Evolutionary conservation across 2,888 invertebrate species (phyloP), one percentile per base, ranked within the genome.

Genomic region (Smittia aterrima): DNA sequence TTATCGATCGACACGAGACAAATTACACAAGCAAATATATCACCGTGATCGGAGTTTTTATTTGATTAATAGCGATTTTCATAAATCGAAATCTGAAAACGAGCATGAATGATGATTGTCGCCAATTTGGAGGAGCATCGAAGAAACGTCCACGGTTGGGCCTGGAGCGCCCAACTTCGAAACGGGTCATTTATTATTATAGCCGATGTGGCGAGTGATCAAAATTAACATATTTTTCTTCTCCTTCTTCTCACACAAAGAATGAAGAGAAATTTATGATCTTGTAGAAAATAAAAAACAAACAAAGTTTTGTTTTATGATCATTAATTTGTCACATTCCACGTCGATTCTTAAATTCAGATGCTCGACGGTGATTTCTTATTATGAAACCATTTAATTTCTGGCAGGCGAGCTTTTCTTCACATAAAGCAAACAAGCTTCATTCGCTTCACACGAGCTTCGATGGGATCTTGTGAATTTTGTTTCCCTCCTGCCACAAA

Each of bases 251-350:
- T 38, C 38, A 18, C 20, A 27, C 66, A 32, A 32, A 1, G 11
- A 1, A 38, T 1, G 66, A 58, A n/a, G 22, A 1, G 38, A 67
- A 47, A 67, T 67, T 41, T 47, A 67, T 67, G 41, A 41, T 67
- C 47, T 20, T 67, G 41, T 67, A 40, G 22, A 41, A 41, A 41
- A 67, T 24, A 67, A 66, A 38, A 66, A 66, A 67, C 67, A 67
- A 67, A 67, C 67, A 67, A 67, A 41, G 13, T 67, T 47, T 67
- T 22, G 41, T 67, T 40, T 67, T 67, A 67, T 41, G 67, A 67
- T 67, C 67, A 67, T 67, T 67, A 67, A 67, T 67, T 67, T 67
- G 67, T 67, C 67, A 67, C 67, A 67, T 67, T 66, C 38, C 18
- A 47, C 47, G 4, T n/a, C 47, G 47, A 47, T 38, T 38, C 38